phyloP scores from a whole-genome alignment of 1,140 invertebrate genomes.

The Drosophila oshimai region DNA sequence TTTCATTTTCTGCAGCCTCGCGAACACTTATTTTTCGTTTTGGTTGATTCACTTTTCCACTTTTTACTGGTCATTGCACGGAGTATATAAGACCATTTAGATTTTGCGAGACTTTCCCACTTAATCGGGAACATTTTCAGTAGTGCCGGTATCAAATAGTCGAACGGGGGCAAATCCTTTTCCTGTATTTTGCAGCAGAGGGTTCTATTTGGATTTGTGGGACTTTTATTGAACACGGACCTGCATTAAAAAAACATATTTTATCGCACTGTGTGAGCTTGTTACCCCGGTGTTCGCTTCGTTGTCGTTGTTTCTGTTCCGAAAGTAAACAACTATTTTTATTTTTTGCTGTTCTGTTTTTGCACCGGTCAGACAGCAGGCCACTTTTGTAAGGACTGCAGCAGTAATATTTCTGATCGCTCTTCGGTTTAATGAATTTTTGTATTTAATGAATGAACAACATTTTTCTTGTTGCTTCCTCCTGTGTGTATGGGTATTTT shows the following conservation, averaged over 20 bases:
- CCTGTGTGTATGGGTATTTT: conserved; percentile 5
- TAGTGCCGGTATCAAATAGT: background rate
- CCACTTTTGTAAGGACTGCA: conserved; percentile 3
- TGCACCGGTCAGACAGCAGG: background rate
- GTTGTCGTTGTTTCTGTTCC: conserved; percentile 19
- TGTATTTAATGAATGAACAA: conserved; percentile 79
- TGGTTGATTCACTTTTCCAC: conserved; percentile 6
- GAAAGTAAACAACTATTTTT: conserved; percentile 43
- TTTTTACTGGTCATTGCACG: background rate
- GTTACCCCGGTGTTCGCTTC: conserved; percentile 9
- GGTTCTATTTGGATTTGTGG: conserved; percentile 48
- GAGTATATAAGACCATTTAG: background rate
- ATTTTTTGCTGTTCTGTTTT: conserved; percentile 19
- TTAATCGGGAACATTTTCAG: too few relatives aligned
- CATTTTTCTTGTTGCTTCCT: conserved; percentile 57
- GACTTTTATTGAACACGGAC: conserved; percentile 63
- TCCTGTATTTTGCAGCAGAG: background rate
- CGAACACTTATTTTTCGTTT: conserved; percentile 5
- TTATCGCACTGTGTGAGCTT: conserved; percentile 49
- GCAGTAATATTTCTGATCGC: conserved; percentile 52
- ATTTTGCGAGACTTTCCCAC: background rate
- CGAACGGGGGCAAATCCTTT: background rate
- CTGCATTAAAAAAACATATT: conserved; percentile 76
- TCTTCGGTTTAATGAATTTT: conserved; percentile 71
- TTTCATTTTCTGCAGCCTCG: conserved; percentile 19